Percentiles rank a stretch among this genome's conserved stretches.
phyloP scores from a whole-genome alignment of 2,113 vertebrate species.

The Sphaerodactylus townsendi region DNA sequence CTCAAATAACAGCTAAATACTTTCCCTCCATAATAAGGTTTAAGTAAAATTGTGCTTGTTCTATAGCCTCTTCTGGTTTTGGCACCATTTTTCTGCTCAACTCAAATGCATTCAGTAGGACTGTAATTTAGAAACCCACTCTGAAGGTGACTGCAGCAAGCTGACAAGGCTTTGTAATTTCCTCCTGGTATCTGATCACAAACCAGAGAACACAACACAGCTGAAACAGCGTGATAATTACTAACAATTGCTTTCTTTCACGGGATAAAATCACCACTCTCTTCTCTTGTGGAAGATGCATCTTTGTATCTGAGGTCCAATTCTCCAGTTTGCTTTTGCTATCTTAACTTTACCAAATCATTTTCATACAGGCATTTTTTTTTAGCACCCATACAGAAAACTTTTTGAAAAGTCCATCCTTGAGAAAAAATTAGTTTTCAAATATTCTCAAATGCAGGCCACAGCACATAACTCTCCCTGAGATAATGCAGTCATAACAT shows the following conservation, averaged over 20 bases:
- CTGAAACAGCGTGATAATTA: not conserved
- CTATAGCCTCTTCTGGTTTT: conserved; percentile 2
- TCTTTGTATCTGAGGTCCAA: not conserved
- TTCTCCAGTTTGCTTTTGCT: not conserved
- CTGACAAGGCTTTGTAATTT: conserved; percentile 26
- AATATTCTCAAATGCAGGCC: not conserved
- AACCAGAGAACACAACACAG: not conserved
- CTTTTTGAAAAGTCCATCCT: not conserved
- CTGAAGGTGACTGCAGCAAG: not conserved
- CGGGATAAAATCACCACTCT: not conserved
- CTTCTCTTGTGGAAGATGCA: not conserved
- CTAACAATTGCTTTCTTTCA: not conserved
- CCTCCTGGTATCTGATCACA: conserved; percentile 23
- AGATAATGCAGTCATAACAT: not conserved
- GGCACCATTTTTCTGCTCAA: conserved; percentile 42
- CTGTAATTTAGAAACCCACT: conserved; percentile 10
- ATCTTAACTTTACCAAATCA: not conserved
- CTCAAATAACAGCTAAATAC: no score
- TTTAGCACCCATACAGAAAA: not conserved
- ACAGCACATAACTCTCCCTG: not conserved
- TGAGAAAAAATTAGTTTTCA: not conserved
- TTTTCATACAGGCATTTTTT: not conserved
- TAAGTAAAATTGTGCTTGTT: not conserved
- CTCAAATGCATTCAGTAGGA: conserved; percentile 5
- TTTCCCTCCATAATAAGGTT: not conserved